A percentile compares a stretch with the other conserved stretches of the same genome.
Evolutionary conservation across 2,888 invertebrate species (phyloP).

Genomic region (Coecobrya sp.): DNA sequence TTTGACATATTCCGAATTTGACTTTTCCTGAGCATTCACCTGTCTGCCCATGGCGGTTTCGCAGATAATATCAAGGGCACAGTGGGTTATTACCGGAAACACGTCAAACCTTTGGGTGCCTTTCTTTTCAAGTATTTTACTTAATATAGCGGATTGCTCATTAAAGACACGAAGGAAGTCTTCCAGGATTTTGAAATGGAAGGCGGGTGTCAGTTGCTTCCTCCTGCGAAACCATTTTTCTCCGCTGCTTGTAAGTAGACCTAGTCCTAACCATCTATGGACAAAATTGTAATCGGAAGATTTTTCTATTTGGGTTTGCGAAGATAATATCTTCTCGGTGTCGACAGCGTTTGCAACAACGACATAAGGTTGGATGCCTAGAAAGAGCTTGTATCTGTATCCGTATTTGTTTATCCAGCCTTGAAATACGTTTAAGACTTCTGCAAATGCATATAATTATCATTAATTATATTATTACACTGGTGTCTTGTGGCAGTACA

Average conservation of each 20-base stretch:
- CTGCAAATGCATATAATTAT: constrained; percentile 7
- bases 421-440: not conserved
- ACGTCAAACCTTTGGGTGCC: constrained; percentile 89
- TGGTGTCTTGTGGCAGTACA: too few species aligned
- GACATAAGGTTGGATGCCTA: constrained; percentile 47
- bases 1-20: constrained; percentile 88
- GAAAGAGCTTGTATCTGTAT: constrained; percentile 15
- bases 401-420: constrained; percentile 12
- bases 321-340: constrained; percentile 23
- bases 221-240: constrained; percentile 91
- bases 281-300: constrained; percentile 44
- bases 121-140: constrained; percentile 89
- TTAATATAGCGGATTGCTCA: constrained; percentile 89
- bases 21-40: constrained; percentile 91
- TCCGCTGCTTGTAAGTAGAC: constrained; percentile 40
- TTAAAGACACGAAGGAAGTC: constrained; percentile 92
- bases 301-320: constrained; percentile 53
- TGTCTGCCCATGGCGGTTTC: constrained; percentile 95
- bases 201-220: constrained; percentile 93
- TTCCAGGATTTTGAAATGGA: constrained; percentile 93
- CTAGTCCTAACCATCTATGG: constrained; percentile 53
- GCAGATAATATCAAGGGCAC: constrained; percentile 91
- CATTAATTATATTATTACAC: not conserved
- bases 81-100: constrained; percentile 90
- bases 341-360: constrained; percentile 51